Conservation (phyloP, 2,113 vertebrate species). For the Cottus gobio region DNA sequence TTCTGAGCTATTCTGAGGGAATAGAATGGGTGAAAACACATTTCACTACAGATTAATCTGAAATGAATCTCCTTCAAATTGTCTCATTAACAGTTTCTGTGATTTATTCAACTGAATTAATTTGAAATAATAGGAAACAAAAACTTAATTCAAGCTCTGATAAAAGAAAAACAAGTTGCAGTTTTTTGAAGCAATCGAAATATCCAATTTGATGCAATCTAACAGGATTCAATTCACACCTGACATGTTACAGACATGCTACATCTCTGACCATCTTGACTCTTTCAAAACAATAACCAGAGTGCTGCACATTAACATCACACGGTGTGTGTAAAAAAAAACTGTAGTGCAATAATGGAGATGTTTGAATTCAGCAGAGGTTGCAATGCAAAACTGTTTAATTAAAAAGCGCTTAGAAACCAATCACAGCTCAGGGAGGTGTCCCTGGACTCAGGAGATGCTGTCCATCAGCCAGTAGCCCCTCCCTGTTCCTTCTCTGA, state of each 20-base stretch:
- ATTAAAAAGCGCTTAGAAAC: neutral
- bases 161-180: neutral
- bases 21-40: neutral
- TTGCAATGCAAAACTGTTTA: neutral
- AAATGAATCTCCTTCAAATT: neutral
- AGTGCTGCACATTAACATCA: too few relatives aligned
- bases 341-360: neutral
- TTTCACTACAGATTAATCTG: neutral
- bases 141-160: neutral
- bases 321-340: neutral
- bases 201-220: neutral
- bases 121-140: neutral
- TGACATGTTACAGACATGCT: neutral
- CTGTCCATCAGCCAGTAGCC: conserved; percentile 1
- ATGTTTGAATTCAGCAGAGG: neutral
- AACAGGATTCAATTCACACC: neutral
- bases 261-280: neutral
- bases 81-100: neutral
- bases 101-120: neutral
- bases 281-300: neutral
- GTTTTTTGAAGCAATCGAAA: neutral
- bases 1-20: neutral
- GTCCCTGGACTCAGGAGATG: neutral
- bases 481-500: conserved; percentile 4
- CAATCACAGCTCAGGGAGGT: neutral